Evolutionary conservation across 2,888 invertebrate species (phyloP).

Genomic region (Vannuccia rotundouncinata): DNA sequence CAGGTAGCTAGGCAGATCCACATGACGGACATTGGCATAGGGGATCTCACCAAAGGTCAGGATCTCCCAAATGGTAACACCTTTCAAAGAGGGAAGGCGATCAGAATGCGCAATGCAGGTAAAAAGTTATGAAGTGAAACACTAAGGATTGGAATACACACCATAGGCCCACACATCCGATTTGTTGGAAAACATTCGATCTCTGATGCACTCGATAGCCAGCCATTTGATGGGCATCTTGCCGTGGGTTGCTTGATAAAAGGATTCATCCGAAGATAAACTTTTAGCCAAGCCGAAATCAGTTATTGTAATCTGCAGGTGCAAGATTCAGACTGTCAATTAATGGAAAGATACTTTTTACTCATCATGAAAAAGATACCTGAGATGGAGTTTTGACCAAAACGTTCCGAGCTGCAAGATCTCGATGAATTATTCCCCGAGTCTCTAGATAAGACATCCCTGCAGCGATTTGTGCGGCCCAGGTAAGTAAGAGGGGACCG

Average conservation of each 20-base stretch:
- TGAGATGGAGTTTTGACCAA: conserved; percentile 58
- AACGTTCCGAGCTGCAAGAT: conserved; percentile 91
- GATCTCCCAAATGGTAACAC: too few species aligned
- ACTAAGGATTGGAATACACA: too few species aligned
- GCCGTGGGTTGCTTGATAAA: background rate
- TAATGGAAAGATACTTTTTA: too few species aligned
- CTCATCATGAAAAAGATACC: too few species aligned
- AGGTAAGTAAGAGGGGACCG: background rate
- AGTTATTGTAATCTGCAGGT: conserved; percentile 31
- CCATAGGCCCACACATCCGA: conserved; percentile 98
- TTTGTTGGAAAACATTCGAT: conserved; percentile 90
- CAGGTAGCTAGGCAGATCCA: too few species aligned
- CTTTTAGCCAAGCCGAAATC: conserved; percentile 33
- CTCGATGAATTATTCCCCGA: conserved; percentile 84
- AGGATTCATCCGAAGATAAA: background rate
- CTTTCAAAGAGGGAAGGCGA: too few species aligned
- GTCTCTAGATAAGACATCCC: conserved; percentile 92
- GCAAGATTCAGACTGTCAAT: too few species aligned
- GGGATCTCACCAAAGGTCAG: too few species aligned
- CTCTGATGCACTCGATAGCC: conserved; percentile 89
- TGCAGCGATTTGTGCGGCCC: conserved; percentile 46
- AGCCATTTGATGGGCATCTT: conserved; percentile 96
- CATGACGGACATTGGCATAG: too few species aligned
- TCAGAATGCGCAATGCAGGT: too few species aligned
- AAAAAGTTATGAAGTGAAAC: too few species aligned